Base-by-base conservation (phyloP, 1,140 invertebrate genomes). In the Macrotrachela quadricornifera region DNA sequence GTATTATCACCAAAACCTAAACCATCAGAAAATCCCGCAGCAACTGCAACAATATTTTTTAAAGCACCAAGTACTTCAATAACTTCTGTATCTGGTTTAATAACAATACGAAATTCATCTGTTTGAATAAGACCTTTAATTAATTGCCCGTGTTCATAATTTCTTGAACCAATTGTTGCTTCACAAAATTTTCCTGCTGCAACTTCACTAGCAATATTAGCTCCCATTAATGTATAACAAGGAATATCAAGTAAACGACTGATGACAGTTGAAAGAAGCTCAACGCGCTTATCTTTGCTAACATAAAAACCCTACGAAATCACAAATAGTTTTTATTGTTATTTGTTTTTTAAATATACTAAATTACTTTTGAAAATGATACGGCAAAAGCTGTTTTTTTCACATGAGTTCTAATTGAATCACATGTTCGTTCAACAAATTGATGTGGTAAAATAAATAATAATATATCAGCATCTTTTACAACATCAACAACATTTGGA, bases 31-130 rank as follows among this genome's bases (percentile, higher is more conserved):
- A 99, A 94, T 46, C 94, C 94, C 51, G 92, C 91, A 44, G 84
- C 94, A 58, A 88, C 88, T 10, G 90, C 94, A 1, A 99, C 92
- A 61, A 99, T 90, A 71, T 99, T 96, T 85, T 99, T 99, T 12
- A 99, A 73, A 55, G 92, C 94, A 41, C 94, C 94, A 70, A 92
- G 99, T 50, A 95, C 79, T 76, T 99, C 94, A 8, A 97, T 91
- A 15, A 90, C 84, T 61, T 88, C 80, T 46, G 82, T 81, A 72
- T 99, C 92, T 58, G 88, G 80, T 0, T 94, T 88, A 1, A 95
- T 85, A 15, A 88, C 83, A 1, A 97, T 88, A 57, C 90, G 74
- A 74, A 99, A 99, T 68, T 94, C 85, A 41, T 82, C 77, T 0
- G 90, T 90, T 68, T 97, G 85, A 63, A 97, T 85, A 51, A 95